These are phyloP conservation scores for Drosophila pachea DNA, from an alignment of 1,140 invertebrate genomes.

Conservation along the genomic window DNA sequence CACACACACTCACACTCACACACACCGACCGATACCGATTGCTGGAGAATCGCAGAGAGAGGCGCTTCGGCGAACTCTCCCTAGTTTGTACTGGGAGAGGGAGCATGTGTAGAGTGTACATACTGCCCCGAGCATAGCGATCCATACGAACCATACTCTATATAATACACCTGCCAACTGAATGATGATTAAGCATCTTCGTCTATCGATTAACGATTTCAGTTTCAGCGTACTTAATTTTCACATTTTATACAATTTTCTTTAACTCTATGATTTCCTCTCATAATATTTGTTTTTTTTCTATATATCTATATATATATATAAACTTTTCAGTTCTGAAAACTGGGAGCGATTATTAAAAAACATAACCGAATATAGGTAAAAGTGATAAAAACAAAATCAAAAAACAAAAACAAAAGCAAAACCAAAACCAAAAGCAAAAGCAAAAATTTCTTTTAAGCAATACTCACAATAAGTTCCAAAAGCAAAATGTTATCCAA, in stretches of 20 bases:
- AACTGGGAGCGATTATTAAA: constrained; percentile 80
- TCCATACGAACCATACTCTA: no score
- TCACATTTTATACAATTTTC: constrained; percentile 30
- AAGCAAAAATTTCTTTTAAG: background rate
- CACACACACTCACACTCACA: constrained; percentile 6
- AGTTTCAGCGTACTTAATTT: constrained; percentile 59
- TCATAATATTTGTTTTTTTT: constrained; percentile 66
- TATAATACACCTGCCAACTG: constrained; percentile 4
- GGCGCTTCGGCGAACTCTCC: background rate
- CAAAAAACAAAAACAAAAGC: constrained; percentile 38
- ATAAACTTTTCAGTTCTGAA: constrained; percentile 79
- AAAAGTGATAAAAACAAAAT: constrained; percentile 62
- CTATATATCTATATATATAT: constrained; percentile 19
- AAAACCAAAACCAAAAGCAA: constrained; percentile 39
- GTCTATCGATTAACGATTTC: constrained; percentile 42
- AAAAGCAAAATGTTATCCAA: constrained; percentile 55
- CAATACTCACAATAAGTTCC: constrained; percentile 29
- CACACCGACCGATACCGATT: background rate
- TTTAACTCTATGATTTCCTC: constrained; percentile 62
- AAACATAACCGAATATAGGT: constrained; percentile 79
- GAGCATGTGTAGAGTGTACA: constrained; percentile 34
- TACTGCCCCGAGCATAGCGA: constrained; percentile 6
- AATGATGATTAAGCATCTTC: constrained; percentile 2
- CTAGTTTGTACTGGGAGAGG: constrained; percentile 20
- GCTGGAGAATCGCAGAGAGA: constrained; percentile 20